Conservation (phyloP, 1,140 invertebrate genomes). For the Anoplophora glabripennis region DNA sequence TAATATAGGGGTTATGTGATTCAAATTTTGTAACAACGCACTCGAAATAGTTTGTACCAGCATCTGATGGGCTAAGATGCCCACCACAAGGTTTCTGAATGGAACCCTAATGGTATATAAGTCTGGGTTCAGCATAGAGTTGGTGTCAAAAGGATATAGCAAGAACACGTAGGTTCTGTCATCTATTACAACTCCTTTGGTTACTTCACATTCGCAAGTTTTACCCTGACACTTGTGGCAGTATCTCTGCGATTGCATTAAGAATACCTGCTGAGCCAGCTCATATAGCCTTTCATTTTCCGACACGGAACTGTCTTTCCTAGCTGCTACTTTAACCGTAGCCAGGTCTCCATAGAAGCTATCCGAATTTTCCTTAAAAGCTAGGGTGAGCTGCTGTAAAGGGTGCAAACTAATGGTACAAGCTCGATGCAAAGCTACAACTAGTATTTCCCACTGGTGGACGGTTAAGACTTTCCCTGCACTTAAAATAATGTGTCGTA, state of each 20-base stretch:
- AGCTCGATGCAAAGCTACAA: slow-evolving; percentile 73
- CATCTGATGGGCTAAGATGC: slow-evolving; percentile 87
- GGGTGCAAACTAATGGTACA: slow-evolving; percentile 80
- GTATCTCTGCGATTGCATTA: slow-evolving; percentile 55
- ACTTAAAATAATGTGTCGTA: slow-evolving; percentile 81
- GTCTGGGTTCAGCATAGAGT: slow-evolving; percentile 70
- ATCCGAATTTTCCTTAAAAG: slow-evolving; percentile 84
- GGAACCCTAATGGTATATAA: slow-evolving; percentile 79
- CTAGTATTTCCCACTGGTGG: slow-evolving; percentile 82
- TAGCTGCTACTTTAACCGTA: slow-evolving; percentile 88
- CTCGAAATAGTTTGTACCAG: slow-evolving; percentile 85
- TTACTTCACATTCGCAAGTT: slow-evolving; percentile 38
- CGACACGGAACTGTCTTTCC: slow-evolving; percentile 76
- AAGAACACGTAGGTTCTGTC: slow-evolving; percentile 88
- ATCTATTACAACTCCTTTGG: slow-evolving; percentile 55
- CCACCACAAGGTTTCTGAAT: slow-evolving; percentile 80
- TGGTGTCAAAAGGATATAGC: slow-evolving; percentile 76
- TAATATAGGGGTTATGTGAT: slow-evolving; percentile 59
- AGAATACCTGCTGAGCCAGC: slow-evolving; percentile 78
- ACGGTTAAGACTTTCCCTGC: slow-evolving; percentile 76
- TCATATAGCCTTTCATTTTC: slow-evolving; percentile 80
- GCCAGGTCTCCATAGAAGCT: slow-evolving; percentile 91
- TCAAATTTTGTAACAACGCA: slow-evolving; percentile 69
- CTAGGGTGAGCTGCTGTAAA: slow-evolving; percentile 78
- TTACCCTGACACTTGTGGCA: slow-evolving; percentile 41